These are phyloP conservation scores for Noctilio leporinus DNA, from an alignment of 2,113 vertebrate genomes.

Conservation along the genomic window DNA sequence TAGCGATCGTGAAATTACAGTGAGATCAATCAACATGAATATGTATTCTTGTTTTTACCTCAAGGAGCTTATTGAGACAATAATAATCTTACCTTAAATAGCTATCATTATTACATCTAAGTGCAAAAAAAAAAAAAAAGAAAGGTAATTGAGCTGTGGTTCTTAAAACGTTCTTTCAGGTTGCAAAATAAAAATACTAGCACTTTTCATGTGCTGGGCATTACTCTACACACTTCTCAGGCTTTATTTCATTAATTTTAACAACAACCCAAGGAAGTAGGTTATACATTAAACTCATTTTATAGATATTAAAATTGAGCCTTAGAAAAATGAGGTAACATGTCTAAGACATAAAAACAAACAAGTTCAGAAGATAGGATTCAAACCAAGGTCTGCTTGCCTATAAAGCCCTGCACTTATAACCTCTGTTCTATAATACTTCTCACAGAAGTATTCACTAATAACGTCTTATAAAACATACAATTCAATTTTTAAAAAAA, in stretches of 20 bases:
- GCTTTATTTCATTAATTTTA: neutral
- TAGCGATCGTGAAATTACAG: neutral
- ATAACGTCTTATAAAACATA: neutral
- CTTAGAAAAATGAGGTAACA: neutral
- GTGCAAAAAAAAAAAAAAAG: neutral
- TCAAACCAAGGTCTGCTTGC: neutral
- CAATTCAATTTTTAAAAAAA: too few relatives aligned
- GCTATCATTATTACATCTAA: neutral
- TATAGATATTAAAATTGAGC: neutral
- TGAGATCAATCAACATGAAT: neutral
- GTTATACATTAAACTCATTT: neutral
- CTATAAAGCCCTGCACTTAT: neutral
- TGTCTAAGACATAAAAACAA: neutral
- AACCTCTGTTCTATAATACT: neutral
- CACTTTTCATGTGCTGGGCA: neutral
- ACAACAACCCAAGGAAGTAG: neutral
- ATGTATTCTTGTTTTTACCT: neutral
- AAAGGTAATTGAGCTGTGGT: neutral
- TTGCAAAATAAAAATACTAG: neutral
- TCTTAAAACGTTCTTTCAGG: neutral
- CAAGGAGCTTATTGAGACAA: neutral
- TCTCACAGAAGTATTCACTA: neutral
- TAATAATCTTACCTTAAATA: neutral
- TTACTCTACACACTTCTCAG: neutral
- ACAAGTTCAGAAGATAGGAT: neutral